Conservation (phyloP, 2,797 vertebrate species). For the Sebastes minor region DNA sequence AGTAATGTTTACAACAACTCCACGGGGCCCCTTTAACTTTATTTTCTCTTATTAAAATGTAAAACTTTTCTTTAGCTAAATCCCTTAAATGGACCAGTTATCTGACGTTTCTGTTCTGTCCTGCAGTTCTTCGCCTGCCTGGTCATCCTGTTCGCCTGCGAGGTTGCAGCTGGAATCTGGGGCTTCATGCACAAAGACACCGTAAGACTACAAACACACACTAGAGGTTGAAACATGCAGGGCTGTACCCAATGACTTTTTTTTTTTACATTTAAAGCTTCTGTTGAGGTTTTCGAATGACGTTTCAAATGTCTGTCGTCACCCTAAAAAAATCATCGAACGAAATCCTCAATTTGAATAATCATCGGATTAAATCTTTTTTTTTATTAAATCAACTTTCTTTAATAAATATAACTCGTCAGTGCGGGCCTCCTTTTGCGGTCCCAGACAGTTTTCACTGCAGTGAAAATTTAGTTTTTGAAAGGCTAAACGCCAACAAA, state of each 20-base stretch:
- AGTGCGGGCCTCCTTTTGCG: no score
- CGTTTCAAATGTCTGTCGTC: no score
- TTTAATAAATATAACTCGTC: background rate
- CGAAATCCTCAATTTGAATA: background rate
- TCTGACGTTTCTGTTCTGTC: background rate
- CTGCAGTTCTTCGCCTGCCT: slow-evolving; percentile 95
- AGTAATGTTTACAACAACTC: no score
- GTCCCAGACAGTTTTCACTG: no score
- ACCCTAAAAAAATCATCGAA: no score
- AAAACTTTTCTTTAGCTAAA: background rate
- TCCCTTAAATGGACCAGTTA: background rate
- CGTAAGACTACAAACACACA: slow-evolving; percentile 72
- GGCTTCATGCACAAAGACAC: slow-evolving; percentile 95
- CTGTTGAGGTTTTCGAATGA: background rate
- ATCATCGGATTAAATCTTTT: background rate
- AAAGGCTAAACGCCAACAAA: no score
- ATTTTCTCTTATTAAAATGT: background rate
- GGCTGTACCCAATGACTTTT: background rate
- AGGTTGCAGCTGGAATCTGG: slow-evolving; percentile 96
- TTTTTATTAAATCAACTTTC: background rate
- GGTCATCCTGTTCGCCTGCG: slow-evolving; percentile 96
- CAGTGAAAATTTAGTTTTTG: no score
- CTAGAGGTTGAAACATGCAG: background rate
- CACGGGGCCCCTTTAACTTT: background rate
- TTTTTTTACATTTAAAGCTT: background rate